Evolutionary conservation across 2,888 invertebrate genomes (phyloP).

Genomic region (Macaria liturata): DNA sequence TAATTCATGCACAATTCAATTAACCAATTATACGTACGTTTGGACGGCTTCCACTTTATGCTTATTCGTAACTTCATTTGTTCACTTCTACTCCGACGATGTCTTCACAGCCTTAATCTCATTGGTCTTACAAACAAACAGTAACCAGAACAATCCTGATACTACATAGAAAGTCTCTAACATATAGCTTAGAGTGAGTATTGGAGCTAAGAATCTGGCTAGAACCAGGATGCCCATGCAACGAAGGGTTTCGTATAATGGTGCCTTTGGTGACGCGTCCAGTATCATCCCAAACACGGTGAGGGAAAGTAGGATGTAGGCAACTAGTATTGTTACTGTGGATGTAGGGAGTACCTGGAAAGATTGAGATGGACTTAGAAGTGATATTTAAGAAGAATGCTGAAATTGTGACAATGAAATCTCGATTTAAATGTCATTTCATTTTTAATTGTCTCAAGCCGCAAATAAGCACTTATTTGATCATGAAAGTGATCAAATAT

Average conservation of each 20-base stretch:
- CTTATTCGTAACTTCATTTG: no score
- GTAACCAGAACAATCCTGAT: constrained; percentile 80
- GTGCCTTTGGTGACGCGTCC: constrained; percentile 83
- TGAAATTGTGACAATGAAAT: no score
- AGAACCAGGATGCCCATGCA: constrained; percentile 76
- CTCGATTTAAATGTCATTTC: no score
- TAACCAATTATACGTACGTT: no score
- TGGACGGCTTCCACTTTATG: no score
- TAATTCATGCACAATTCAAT: no score
- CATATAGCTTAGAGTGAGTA: constrained; percentile 48
- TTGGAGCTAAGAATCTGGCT: constrained; percentile 47
- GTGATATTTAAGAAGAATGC: no score
- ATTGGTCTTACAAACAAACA: constrained; percentile 73
- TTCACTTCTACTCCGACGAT: no score
- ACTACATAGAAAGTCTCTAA: constrained; percentile 73
- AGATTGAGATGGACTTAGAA: constrained; percentile 12
- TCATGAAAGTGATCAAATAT: no score
- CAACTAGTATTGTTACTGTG: constrained; percentile 73
- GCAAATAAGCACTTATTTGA: no score
- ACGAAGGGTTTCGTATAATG: constrained; percentile 82
- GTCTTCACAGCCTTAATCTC: constrained; percentile 61
- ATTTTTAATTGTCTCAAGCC: no score
- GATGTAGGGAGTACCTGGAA: constrained; percentile 79
- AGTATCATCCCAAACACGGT: constrained; percentile 86
- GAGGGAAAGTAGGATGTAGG: constrained; percentile 84